Evolutionary conservation across 2,113 vertebrate genomes (phyloP).

Genomic region (Saiga tatarica): DNA sequence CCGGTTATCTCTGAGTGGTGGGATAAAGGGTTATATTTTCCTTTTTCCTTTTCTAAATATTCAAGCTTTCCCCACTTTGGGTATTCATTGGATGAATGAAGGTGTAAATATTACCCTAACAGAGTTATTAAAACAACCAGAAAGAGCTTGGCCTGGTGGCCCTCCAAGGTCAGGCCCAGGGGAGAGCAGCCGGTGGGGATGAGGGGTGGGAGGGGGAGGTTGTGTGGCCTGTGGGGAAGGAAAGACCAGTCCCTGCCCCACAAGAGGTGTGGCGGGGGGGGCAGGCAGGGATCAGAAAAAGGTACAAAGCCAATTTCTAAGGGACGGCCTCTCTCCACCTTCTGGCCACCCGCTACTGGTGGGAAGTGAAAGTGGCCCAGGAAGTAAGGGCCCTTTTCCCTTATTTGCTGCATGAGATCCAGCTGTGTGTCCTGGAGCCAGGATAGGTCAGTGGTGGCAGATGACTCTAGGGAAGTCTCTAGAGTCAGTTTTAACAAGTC

Average conservation of each 20-base stretch:
- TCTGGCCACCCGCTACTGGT: not conserved
- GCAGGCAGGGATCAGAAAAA: not conserved
- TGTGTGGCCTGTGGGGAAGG: not conserved
- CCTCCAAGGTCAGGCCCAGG: not conserved
- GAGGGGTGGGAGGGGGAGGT: not conserved
- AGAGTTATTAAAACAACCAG: not conserved
- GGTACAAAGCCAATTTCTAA: not conserved
- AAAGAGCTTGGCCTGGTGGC: not conserved
- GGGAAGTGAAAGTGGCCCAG: not conserved
- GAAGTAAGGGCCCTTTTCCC: not conserved
- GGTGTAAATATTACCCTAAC: not conserved
- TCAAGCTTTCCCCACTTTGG: not conserved
- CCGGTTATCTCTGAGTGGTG: not conserved
- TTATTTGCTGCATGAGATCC: not conserved
- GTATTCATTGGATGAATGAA: not conserved
- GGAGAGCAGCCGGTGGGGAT: not conserved
- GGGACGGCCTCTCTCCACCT: not conserved
- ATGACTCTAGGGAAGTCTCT: not conserved
- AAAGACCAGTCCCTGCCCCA: not conserved
- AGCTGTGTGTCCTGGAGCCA: not conserved
- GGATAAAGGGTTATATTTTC: not conserved
- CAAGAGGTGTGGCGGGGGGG: accelerated
- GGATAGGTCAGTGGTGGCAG: not conserved
- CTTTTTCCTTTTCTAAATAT: not conserved
- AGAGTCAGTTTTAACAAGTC: not conserved